phyloP scores from a whole-genome alignment of 2,888 invertebrate genomes.

The Syrista parreyssii region DNA sequence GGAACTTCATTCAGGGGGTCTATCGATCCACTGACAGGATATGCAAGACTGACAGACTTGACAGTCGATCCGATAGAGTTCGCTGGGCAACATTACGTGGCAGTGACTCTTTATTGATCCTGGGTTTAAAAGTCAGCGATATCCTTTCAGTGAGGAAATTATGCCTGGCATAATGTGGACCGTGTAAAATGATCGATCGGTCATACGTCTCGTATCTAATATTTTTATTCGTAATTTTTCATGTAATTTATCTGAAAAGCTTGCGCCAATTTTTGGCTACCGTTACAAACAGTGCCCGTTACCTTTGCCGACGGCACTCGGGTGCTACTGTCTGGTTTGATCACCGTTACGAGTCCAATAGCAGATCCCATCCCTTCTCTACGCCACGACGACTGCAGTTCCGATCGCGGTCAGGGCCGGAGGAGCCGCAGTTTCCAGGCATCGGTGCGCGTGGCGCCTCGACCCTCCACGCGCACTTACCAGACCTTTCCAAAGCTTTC shows the following conservation, averaged over 20 bases:
- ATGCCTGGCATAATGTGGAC: not conserved
- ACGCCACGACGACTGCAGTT: constrained; percentile 18
- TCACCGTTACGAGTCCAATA: not conserved
- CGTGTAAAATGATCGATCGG: too few relatives aligned
- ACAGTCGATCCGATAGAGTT: not conserved
- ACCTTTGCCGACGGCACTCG: not conserved
- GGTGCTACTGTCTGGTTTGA: not conserved
- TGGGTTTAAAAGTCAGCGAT: not conserved
- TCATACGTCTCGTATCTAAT: too few relatives aligned
- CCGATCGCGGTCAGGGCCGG: constrained; percentile 32
- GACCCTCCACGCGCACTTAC: not conserved
- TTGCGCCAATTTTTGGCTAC: not conserved
- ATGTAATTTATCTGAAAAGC: not conserved
- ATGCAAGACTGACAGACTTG: not conserved
- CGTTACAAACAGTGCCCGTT: not conserved
- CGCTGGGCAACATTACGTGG: not conserved
- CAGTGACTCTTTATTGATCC: too few relatives aligned
- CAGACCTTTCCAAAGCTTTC: not conserved
- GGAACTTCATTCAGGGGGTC: not conserved
- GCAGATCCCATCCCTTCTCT: not conserved
- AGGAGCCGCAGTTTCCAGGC: constrained; percentile 25
- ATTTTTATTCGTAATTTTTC: not conserved
- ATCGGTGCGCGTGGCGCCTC: constrained; percentile 1
- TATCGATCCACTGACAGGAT: not conserved
- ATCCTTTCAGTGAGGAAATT: not conserved